Percentiles rank a stretch among this genome's conserved stretches.
Evolutionary conservation across 2,113 vertebrate species (phyloP).

Genomic region (Myotis lucifugus): DNA sequence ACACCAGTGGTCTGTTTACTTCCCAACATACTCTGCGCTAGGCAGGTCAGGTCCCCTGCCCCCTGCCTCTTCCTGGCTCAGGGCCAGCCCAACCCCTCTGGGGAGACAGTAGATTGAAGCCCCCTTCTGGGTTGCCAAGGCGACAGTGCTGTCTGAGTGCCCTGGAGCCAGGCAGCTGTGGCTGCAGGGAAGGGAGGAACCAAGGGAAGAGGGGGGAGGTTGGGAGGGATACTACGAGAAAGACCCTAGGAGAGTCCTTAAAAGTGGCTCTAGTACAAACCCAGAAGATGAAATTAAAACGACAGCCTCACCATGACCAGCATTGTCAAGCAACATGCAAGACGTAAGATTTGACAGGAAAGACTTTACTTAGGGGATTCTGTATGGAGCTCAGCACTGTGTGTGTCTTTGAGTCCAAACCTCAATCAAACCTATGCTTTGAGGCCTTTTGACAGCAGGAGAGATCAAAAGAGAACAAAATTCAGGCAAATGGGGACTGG

Average conservation of each 20-base stretch:
- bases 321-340: not conserved
- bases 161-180: constrained; percentile 77
- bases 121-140: constrained; percentile 80
- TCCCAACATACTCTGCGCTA: constrained; percentile 49
- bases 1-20: constrained; percentile 67
- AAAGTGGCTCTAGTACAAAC: constrained; percentile 47
- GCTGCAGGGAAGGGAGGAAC: constrained; percentile 70
- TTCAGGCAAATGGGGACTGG: constrained; percentile 31
- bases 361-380: constrained; percentile 36
- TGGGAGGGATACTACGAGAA: not conserved
- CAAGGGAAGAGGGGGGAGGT: constrained; percentile 5
- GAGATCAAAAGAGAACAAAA: constrained; percentile 59
- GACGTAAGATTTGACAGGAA: not conserved
- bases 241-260: constrained; percentile 48
- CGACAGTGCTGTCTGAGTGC: constrained; percentile 77
- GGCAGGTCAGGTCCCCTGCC: constrained; percentile 65
- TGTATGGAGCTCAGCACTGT: not conserved
- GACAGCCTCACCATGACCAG: not conserved
- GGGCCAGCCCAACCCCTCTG: constrained; percentile 74
- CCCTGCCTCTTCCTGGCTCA: constrained; percentile 73
- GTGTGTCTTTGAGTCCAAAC: constrained; percentile 16
- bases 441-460: constrained; percentile 31
- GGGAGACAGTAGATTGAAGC: constrained; percentile 77
- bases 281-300: constrained; percentile 28
- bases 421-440: constrained; percentile 27